Evolutionary conservation across 2,888 invertebrate species (phyloP), one percentile per base, ranked within the genome.

Genomic region (Poecilus cupreus): DNA sequence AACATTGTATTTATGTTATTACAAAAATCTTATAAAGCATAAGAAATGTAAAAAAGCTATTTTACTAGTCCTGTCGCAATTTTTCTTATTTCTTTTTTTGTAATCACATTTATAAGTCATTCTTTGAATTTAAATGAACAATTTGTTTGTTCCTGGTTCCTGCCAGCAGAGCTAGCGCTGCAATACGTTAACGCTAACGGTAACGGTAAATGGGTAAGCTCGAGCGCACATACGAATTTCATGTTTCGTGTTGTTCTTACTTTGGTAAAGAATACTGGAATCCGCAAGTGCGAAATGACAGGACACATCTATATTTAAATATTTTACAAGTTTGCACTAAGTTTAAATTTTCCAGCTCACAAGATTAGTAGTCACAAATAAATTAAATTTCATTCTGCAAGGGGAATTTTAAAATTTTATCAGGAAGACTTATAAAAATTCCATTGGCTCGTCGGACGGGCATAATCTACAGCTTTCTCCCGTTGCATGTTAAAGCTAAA

Each of bases 381-480:
- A 70, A 70, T 70, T 70, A 70, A 70, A 70, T 74, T 74, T 74
- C 43, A 51, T 74, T 74, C 51, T 74, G 46, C 74, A 74, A 46
- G 74, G 24, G 51, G 74, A 74, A 74, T 74, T 74, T 74, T 74
- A 74, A 74, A 74, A 49, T 74, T 74, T 74, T 74, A 74, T 74
- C 74, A 74, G 49, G n/a, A 74, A 74, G 74, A 51, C 74, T 70
- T 70, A 70, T 70, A 70, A 70, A 70, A 70, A 70, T 70, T 70
- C 70, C 70, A 70, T 70, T 70, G 70, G 43, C 70, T 70, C 70
- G 70, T 46, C 70, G 39, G 46, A 70, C 43, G 46, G 8, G 70
- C 70, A 70, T 70, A 70, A 70, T 70, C 70, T 70, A 70, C 70
- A 70, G 70, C 70, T 70, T 39, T 70, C 70, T 70, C 43, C n/a